These are phyloP conservation scores for Ophion costatus DNA, from an alignment of 2,888 invertebrate genomes.

Conservation along the genomic window DNA sequence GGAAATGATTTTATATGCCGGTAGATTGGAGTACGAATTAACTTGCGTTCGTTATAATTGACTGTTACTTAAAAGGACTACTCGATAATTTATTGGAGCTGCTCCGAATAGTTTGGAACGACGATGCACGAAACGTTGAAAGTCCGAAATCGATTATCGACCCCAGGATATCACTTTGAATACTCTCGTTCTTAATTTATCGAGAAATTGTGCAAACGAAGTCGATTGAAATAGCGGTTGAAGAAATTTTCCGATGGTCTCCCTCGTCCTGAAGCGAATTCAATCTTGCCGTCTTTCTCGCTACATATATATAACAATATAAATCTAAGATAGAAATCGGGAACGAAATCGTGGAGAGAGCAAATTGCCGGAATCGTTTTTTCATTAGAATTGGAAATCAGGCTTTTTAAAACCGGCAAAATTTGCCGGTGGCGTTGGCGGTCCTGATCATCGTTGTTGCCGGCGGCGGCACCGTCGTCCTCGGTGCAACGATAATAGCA, in stretches of 20 bases:
- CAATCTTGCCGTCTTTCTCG: background rate
- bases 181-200: constrained; percentile 16
- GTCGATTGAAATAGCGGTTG: background rate
- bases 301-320: background rate
- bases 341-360: background rate
- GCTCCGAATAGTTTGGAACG: constrained; percentile 1
- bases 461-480: constrained; percentile 49
- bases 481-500: constrained; percentile 75
- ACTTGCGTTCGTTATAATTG: background rate
- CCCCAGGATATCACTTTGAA: constrained; percentile 3
- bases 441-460: constrained; percentile 4
- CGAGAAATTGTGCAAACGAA: background rate
- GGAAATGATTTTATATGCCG: background rate
- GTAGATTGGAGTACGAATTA: background rate
- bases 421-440: constrained; percentile 42
- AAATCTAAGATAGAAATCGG: background rate
- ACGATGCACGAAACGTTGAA: background rate
- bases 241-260: background rate
- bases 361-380: constrained; percentile 30
- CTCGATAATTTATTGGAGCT: background rate
- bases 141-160: constrained; percentile 13
- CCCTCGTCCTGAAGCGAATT: background rate
- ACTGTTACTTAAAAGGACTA: background rate
- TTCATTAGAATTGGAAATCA: constrained; percentile 37
- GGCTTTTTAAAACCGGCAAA: constrained; percentile 30